Base-by-base conservation (phyloP, 2,113 vertebrate species). In the Vireo altiloquus region DNA sequence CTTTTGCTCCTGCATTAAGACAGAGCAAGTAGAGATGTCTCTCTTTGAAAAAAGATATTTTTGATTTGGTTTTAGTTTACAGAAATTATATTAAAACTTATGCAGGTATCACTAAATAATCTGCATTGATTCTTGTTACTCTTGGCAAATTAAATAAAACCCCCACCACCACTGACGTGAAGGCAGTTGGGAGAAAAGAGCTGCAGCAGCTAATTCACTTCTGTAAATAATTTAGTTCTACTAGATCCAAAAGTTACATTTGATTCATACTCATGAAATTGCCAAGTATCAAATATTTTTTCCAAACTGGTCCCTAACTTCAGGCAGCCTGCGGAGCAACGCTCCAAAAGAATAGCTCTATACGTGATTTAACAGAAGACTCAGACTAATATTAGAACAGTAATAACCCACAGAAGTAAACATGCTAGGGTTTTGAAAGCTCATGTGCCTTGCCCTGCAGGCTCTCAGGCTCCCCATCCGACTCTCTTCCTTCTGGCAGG, bases 251-350 rank as follows among this genome's bases (percentile, higher is more conserved):
- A 96, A 95, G 82, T 95, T 90, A 93, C 56, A 93, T 87, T 96
- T 97, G 92, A 97, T 96, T 97, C 92, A 92, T 68, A 91, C 87
- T 94, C 90, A 97, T 94, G 97, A 97, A 97, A 96, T 39, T 89
- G 72, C 61, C 49, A 37, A 33, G 47, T 65, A 95, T 57, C 57
- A 83, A 68, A 44, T 95, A 82, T 86, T 82, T 75, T 82, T 71
- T 54, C 53, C 64, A 64, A 97, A 94, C 42, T 49, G n/a, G 75
- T 87, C 61, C 74, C 89, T 96, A 92, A 96, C 90, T 96, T 93
- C 94, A 96, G 90, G 85, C 78, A 95, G 76, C 60, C 89, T 11
- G 7, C 87, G 91, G 81, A 97, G 96, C 87, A 96, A 42, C 7
- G 33, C 70, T 94, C 92, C 78, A 54, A 96, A 94, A 97, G 97